phyloP scores from a whole-genome alignment of 2,888 invertebrate genomes.

The Gandaritis pyraliata region DNA sequence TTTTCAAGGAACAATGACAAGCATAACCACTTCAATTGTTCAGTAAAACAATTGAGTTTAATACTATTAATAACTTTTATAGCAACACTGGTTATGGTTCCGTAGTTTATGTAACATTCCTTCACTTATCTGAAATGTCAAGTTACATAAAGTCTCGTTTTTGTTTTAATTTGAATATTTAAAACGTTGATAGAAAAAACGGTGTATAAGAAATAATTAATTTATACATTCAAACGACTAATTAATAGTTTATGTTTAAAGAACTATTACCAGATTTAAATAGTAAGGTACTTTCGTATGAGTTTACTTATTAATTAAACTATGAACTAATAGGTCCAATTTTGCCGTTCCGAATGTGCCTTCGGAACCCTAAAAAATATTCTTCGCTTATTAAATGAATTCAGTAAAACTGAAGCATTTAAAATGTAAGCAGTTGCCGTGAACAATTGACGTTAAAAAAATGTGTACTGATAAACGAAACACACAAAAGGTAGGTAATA shows the following conservation, averaged over 20 bases:
- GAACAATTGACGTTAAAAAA: neutral
- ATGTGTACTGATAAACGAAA: constrained; percentile 1
- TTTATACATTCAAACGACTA: too few species aligned
- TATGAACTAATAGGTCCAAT: neutral
- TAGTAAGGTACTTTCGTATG: too few species aligned
- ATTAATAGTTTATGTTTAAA: too few species aligned
- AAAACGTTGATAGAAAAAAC: too few species aligned
- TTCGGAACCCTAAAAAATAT: neutral
- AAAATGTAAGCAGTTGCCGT: neutral
- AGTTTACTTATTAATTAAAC: too few species aligned
- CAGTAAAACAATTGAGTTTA: neutral
- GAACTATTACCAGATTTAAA: too few species aligned
- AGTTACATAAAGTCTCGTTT: too few species aligned
- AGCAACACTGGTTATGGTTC: neutral
- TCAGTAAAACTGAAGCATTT: neutral
- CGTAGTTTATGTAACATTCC: neutral
- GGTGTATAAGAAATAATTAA: too few species aligned
- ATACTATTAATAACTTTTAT: neutral
- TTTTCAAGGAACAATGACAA: neutral
- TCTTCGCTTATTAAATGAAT: neutral
- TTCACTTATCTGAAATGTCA: too few species aligned
- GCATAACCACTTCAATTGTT: too few species aligned
- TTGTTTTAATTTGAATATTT: too few species aligned
- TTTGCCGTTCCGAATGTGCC: neutral
- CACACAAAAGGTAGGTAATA: neutral